Evolutionary conservation across 2,797 vertebrate species (phyloP).

Genomic region (Hapalemur alaotrensis): DNA sequence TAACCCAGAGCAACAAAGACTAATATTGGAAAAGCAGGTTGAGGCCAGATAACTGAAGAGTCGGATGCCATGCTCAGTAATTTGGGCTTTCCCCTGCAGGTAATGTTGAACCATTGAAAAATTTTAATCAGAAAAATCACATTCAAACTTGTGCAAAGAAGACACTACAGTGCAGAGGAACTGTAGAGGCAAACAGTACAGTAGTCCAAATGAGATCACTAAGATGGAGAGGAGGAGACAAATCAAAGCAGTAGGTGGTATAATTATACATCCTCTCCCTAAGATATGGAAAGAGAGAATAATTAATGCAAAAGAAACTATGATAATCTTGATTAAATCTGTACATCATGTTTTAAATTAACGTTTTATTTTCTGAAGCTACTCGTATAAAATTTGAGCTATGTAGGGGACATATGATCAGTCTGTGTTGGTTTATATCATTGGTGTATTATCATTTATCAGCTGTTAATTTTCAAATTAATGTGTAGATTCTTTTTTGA

Average conservation of each 20-base stretch:
- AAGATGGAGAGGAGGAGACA: background rate
- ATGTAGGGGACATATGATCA: background rate
- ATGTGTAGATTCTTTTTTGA: background rate
- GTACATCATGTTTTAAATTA: background rate
- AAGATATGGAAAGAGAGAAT: background rate
- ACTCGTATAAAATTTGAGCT: background rate
- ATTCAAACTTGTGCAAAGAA: background rate
- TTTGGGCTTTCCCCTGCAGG: background rate
- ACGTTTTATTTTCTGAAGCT: background rate
- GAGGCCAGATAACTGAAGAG: too few species aligned
- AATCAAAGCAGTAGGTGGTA: background rate
- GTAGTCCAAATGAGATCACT: background rate
- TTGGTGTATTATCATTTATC: background rate
- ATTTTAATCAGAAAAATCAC: background rate
- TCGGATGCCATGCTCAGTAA: background rate
- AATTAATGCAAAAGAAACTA: background rate
- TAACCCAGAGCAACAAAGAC: background rate
- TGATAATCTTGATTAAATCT: background rate
- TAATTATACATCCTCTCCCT: background rate
- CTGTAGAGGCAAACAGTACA: background rate
- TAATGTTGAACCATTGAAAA: background rate
- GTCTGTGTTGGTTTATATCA: background rate
- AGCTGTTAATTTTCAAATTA: background rate
- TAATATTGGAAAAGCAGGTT: background rate
- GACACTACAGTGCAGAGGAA: background rate